Conservation (phyloP, 2,888 invertebrate genomes). For the Zele albiditarsus region DNA sequence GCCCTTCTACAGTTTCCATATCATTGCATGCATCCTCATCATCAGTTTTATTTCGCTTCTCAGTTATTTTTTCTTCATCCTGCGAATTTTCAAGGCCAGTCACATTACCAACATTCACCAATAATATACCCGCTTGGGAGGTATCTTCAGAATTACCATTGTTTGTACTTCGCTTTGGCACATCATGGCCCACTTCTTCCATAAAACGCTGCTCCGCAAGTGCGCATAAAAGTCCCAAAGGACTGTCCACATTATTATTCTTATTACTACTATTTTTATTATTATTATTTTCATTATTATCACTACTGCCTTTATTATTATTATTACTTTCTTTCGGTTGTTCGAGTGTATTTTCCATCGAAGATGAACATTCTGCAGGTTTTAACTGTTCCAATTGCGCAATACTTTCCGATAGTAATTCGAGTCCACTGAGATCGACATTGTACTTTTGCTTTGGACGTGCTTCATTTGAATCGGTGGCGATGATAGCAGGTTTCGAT, state of each 20-base stretch:
- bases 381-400: constrained; percentile 81
- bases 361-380: constrained; percentile 72
- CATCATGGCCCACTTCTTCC: constrained; percentile 80
- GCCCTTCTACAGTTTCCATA: constrained; percentile 42
- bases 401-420: constrained; percentile 88
- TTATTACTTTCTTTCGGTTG: constrained; percentile 72
- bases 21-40: constrained; percentile 44
- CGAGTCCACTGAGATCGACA: constrained; percentile 86
- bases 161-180: constrained; percentile 44
- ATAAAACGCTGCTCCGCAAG: constrained; percentile 88
- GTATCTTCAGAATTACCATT: constrained; percentile 57
- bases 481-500: constrained; percentile 34
- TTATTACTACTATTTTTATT: too few relatives aligned
- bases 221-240: constrained; percentile 84
- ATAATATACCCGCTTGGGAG: constrained; percentile 58
- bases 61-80: constrained; percentile 44
- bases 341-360: constrained; percentile 60
- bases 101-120: constrained; percentile 59
- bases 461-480: constrained; percentile 6
- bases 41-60: constrained; percentile 56
- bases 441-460: constrained; percentile 53
- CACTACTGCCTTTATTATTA: too few relatives aligned
- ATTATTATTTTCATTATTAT: too few relatives aligned
- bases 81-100: constrained; percentile 24
- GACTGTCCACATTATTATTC: constrained; percentile 69